phyloP scores from a whole-genome alignment of 1,140 invertebrate genomes.

The Micrasema longulum region DNA sequence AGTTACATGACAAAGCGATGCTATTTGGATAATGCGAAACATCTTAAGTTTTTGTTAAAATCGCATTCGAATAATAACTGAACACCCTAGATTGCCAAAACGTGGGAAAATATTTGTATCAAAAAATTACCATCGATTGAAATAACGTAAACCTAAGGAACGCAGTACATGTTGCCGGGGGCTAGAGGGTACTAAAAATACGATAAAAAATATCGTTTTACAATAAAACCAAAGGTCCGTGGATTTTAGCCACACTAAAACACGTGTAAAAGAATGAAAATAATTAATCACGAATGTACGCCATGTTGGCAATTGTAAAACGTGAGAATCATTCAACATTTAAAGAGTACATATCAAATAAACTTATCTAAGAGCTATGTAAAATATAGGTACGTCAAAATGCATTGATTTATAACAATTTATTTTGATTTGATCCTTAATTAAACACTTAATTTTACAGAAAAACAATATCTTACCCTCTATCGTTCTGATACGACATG shows the following conservation, averaged over 20 bases:
- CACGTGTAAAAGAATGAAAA: slow-evolving; percentile 59
- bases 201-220: too few relatives aligned
- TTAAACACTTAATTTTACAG: slow-evolving; percentile 18
- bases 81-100: neutral
- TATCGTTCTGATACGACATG: slow-evolving; percentile 81
- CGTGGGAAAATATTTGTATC: neutral
- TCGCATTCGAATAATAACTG: too few relatives aligned
- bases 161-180: too few relatives aligned
- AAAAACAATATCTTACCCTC: slow-evolving; percentile 75
- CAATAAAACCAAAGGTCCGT: too few relatives aligned
- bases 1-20: slow-evolving; percentile 8
- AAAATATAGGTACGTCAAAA: slow-evolving; percentile 19
- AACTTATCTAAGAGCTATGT: neutral
- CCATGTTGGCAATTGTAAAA: slow-evolving; percentile 78
- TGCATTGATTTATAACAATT: too few relatives aligned
- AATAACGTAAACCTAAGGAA: neutral
- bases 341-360: slow-evolving; percentile 10
- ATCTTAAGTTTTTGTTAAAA: too few relatives aligned
- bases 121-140: slow-evolving; percentile 17
- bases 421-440: too few relatives aligned
- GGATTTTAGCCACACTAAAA: slow-evolving; percentile 54
- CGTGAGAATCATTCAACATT: slow-evolving; percentile 56
- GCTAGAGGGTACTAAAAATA: too few relatives aligned
- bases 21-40: neutral
- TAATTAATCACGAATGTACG: slow-evolving; percentile 66